Percentiles rank a stretch among this genome's conserved stretches.
phyloP scores from a whole-genome alignment of 2,113 vertebrate genomes.

The Eulemur rufifrons region DNA sequence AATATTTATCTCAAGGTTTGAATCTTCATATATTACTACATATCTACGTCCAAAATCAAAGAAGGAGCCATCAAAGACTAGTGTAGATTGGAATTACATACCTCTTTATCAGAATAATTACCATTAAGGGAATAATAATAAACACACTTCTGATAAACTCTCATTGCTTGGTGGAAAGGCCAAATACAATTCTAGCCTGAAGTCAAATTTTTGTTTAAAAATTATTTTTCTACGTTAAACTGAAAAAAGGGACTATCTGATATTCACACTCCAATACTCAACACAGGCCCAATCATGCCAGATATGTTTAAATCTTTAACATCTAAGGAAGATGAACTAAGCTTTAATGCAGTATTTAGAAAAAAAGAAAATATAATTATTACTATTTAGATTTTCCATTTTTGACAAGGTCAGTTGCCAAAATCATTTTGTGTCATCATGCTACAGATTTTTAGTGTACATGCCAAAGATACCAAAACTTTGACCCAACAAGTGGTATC shows the following conservation, averaged over 20 bases:
- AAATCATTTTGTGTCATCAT: slow-evolving; percentile 26
- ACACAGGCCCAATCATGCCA: neutral
- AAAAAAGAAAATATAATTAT: slow-evolving; percentile 15
- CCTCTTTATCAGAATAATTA: slow-evolving; percentile 15
- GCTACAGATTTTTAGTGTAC: neutral
- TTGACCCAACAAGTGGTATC: neutral
- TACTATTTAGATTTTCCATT: slow-evolving; percentile 4
- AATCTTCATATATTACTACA: neutral
- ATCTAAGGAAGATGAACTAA: neutral
- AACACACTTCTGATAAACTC: neutral
- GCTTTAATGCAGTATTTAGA: neutral
- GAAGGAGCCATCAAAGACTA: neutral
- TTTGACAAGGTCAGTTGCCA: slow-evolving; percentile 14
- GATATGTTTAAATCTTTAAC: neutral
- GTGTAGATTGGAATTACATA: neutral
- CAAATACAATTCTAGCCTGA: slow-evolving; percentile 40
- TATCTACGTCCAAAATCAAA: slow-evolving; percentile 38
- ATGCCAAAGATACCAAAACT: neutral
- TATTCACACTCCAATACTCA: neutral
- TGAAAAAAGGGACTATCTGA: neutral
- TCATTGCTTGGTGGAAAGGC: neutral
- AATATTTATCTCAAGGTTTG: slow-evolving; percentile 39
- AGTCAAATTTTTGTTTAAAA: slow-evolving; percentile 40
- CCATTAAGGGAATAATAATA: slow-evolving; percentile 18
- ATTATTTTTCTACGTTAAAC: slow-evolving; percentile 29